phyloP scores from a whole-genome alignment of 2,888 invertebrate species.

The Sinohyriopsis cumingii region DNA sequence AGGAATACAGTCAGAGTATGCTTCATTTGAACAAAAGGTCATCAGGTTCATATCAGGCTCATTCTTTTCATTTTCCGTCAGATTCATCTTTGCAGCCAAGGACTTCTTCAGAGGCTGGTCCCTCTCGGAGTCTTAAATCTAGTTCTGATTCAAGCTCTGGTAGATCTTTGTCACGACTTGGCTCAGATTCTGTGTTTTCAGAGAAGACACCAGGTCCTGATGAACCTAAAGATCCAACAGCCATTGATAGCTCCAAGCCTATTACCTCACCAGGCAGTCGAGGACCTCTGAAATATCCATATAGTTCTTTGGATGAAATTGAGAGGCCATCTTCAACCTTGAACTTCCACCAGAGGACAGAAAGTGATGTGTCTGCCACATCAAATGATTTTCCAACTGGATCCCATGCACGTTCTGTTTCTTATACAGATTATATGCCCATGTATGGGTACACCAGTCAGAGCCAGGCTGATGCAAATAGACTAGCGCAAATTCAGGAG shows the following conservation, averaged over 20 bases:
- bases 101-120: conserved; percentile 50
- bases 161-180: conserved; percentile 16
- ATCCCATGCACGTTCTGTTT: conserved; percentile 33
- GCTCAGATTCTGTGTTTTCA: conserved; percentile 55
- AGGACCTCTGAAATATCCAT: conserved; percentile 62
- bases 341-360: conserved; percentile 36
- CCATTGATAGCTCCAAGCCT: conserved; percentile 5
- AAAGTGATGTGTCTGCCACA: conserved; percentile 38
- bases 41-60: conserved; percentile 23
- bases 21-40: conserved; percentile 32
- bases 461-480: conserved; percentile 32
- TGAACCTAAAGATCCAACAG: neutral
- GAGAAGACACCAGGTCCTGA: conserved; percentile 28
- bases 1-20: conserved; percentile 37
- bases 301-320: conserved; percentile 60
- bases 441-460: conserved; percentile 32
- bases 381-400: conserved; percentile 12
- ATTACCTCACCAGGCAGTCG: conserved; percentile 42
- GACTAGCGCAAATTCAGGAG: conserved; percentile 55
- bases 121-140: conserved; percentile 45
- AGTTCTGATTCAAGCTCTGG: conserved; percentile 36
- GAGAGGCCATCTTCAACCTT: conserved; percentile 42
- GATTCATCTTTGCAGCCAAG: conserved; percentile 47
- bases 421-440: conserved; percentile 42
- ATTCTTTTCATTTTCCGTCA: conserved; percentile 30